A percentile compares a stretch with the other conserved stretches of the same genome.
Evolutionary conservation across 2,888 invertebrate species (phyloP).

Genomic region (Phasia obesa): DNA sequence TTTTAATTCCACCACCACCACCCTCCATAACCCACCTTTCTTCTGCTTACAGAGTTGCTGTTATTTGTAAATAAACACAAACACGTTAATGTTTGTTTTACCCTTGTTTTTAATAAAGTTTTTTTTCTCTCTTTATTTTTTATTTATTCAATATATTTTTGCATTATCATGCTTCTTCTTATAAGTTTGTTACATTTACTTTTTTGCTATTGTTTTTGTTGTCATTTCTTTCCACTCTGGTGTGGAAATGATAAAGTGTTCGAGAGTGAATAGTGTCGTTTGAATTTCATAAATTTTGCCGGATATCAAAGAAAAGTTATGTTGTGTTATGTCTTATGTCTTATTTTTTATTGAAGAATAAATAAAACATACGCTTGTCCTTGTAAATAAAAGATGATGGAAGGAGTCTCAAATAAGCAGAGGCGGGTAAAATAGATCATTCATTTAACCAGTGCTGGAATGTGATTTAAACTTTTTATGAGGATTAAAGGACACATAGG

Average conservation of each 20-base stretch:
- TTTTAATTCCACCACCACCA: not conserved
- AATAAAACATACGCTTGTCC: constrained; percentile 15
- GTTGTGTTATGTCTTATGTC: constrained; percentile 37
- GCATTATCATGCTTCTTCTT: constrained; percentile 51
- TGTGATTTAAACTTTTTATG: too few species aligned
- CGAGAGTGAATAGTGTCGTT: constrained; percentile 72
- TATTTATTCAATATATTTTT: constrained; percentile 20
- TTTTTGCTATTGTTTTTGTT: constrained; percentile 18
- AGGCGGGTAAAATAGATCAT: not conserved
- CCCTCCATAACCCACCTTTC: not conserved
- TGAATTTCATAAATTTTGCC: constrained; percentile 72
- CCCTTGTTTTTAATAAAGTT: constrained; percentile 19
- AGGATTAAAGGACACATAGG: too few species aligned
- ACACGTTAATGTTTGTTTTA: not conserved
- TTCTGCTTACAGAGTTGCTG: not conserved
- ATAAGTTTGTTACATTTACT: constrained; percentile 42
- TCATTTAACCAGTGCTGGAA: too few species aligned
- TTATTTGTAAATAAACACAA: too few species aligned
- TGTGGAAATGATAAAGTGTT: constrained; percentile 72
- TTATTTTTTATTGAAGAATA: not conserved
- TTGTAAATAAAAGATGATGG: not conserved
- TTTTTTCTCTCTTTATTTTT: constrained; percentile 10
- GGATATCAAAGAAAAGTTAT: constrained; percentile 70
- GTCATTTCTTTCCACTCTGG: constrained; percentile 53
- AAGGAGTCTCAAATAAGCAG: constrained; percentile 13